Conservation (phyloP, 1,140 invertebrate species). For the Zaprionus capensis region DNA sequence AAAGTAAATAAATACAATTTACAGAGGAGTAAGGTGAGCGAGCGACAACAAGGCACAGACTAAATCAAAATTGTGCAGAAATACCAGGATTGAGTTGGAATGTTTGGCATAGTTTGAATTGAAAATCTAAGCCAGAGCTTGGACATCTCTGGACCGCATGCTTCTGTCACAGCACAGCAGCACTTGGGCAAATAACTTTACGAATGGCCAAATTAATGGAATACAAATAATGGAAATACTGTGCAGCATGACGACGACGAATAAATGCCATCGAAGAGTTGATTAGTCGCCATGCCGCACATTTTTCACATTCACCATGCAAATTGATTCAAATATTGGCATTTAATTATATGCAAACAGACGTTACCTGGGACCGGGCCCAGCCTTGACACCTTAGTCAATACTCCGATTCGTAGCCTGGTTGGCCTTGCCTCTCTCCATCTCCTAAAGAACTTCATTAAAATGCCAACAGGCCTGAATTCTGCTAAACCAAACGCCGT, state of each 20-base stretch:
- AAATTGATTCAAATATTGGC: constrained; percentile 81
- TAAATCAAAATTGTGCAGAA: constrained; percentile 24
- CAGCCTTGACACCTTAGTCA: constrained; percentile 21
- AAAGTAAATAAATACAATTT: not conserved
- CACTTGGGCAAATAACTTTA: constrained; percentile 45
- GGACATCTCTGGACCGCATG: not conserved
- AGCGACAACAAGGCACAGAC: not conserved
- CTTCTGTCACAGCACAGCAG: not conserved
- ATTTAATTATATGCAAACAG: constrained; percentile 81
- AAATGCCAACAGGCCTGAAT: constrained; percentile 56
- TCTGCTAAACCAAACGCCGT: constrained; percentile 49
- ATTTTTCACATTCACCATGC: constrained; percentile 74
- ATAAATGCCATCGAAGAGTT: constrained; percentile 63
- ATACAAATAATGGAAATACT: constrained; percentile 55
- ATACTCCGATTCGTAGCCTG: not conserved
- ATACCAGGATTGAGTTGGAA: constrained; percentile 25
- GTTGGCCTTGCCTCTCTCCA: not conserved
- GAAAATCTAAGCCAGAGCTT: not conserved
- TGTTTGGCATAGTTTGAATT: constrained; percentile 25
- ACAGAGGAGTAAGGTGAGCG: not conserved
- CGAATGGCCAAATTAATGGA: constrained; percentile 67
- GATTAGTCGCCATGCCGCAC: constrained; percentile 70
- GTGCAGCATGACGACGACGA: constrained; percentile 40
- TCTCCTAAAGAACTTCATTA: constrained; percentile 68
- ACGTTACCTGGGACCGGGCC: constrained; percentile 39